Evolutionary conservation across 2,888 invertebrate species (phyloP), one percentile per base, ranked within the genome.

Genomic region (Chymomyza caudatula): DNA sequence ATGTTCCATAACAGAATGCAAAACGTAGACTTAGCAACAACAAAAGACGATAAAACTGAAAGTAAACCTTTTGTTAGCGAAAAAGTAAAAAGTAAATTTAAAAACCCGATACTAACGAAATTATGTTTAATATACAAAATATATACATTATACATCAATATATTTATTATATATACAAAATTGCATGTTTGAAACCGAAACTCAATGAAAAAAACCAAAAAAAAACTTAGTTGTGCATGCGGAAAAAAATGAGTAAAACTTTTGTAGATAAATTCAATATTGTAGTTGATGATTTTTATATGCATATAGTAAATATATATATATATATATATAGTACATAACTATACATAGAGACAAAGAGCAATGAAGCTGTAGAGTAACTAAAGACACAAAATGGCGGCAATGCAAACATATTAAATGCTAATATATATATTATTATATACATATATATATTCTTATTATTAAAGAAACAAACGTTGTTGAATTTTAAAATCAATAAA

Each of bases 41-140:
- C 71, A 78, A 60, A 86, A 86, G 82, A 82, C 82, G 82, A 82
- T 82, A 82, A 82, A 82, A 82, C 86, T 82, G 74, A 80, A 85
- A 85, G 78, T 86, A 82, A 69, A 72, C 59, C 65, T 80, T 78
- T 78, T 69, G 72, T 78, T 68, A 63, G 60, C 63, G 63, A 70
- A 59, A 65, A 66, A 59, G 67, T 22, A 53, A 63, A 67, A 61
- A 63, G 65, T 55, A 71, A 71, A 60, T 61, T 43, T 52, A 63
- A 77, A 70, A 71, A 62, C 60, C 58, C 15, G 15, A 47, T 47
- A 47, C 69, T 74, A 71, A 69, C 70, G 67, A 70, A 71, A 65
- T 73, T 67, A 67, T 71, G 62, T 69, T 68, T 69, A 71, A 67
- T 71, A 70, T 77, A 74, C 75, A 74, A 76, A 76, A 76, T 82